These are phyloP conservation scores for Pseudorectes ferrugineus DNA, from an alignment of 2,113 vertebrate genomes.

Conservation along the genomic window DNA sequence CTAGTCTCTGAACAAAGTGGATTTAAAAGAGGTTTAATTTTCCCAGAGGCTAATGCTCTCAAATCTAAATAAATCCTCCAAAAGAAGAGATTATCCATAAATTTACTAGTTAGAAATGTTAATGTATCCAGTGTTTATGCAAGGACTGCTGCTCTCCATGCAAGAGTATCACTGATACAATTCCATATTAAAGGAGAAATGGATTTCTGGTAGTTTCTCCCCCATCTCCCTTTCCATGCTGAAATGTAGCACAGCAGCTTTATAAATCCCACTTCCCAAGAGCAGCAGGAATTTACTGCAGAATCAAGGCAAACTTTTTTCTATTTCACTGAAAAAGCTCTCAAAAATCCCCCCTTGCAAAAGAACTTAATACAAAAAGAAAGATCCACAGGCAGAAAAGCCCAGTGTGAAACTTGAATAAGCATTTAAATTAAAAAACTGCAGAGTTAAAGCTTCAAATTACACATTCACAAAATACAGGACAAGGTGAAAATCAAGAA, in stretches of 20 bases:
- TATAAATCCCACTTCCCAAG: background rate
- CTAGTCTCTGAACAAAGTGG: constrained; percentile 22
- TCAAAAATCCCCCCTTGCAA: background rate
- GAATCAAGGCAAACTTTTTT: background rate
- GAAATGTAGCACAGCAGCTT: background rate
- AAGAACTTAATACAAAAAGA: background rate
- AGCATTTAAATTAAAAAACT: background rate
- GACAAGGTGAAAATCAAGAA: background rate
- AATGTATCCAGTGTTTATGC: constrained; percentile 4
- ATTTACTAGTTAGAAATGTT: constrained; percentile 51
- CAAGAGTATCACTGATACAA: background rate
- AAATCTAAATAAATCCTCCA: constrained; percentile 46
- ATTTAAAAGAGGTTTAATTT: constrained; percentile 52
- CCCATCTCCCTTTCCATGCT: background rate
- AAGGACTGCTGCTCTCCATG: background rate
- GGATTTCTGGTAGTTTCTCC: background rate
- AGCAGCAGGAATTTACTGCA: background rate
- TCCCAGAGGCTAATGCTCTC: constrained; percentile 25
- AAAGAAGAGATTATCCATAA: constrained; percentile 57
- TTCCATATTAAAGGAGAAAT: background rate
- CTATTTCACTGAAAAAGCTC: background rate
- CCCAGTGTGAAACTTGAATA: background rate
- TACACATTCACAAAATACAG: background rate
- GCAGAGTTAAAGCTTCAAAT: background rate
- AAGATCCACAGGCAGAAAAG: background rate